A percentile compares a stretch with the other conserved stretches of the same genome.
These are phyloP conservation scores for Limnephilus marmoratus DNA, from an alignment of 2,888 invertebrate species.

Conservation along the genomic window DNA sequence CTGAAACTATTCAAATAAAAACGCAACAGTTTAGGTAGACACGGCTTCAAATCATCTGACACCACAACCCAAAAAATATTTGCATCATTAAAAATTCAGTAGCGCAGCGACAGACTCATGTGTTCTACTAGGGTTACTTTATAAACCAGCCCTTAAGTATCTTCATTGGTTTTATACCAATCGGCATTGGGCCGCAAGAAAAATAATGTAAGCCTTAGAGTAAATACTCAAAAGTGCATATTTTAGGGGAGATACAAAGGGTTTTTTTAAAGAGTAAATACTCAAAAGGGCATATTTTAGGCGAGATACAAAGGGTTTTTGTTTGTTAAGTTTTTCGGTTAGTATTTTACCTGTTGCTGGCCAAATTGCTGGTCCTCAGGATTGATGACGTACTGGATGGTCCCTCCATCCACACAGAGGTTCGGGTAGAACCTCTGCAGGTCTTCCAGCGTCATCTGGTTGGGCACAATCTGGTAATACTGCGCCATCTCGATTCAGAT, in stretches of 20 bases:
- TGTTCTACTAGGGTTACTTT: no score
- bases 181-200: background rate
- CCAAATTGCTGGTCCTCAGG: slow-evolving; percentile 76
- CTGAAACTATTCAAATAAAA: no score
- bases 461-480: slow-evolving; percentile 82
- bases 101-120: no score
- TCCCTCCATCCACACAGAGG: slow-evolving; percentile 74
- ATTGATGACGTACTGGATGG: slow-evolving; percentile 72
- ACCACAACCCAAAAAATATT: background rate
- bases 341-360: slow-evolving; percentile 73
- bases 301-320: no score
- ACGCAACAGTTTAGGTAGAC: no score
- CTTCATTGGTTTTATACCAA: background rate
- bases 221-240: background rate
- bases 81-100: no score
- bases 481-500: slow-evolving; percentile 79
- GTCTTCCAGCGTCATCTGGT: slow-evolving; percentile 79
- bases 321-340: background rate
- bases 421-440: slow-evolving; percentile 82
- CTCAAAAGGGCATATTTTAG: no score
- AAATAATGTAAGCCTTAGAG: background rate
- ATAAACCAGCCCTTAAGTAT: no score
- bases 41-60: background rate
- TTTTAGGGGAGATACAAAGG: no score
- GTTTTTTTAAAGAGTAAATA: no score